phyloP scores from a whole-genome alignment of 1,140 invertebrate species.

The Drosophila sulfurigaster region DNA sequence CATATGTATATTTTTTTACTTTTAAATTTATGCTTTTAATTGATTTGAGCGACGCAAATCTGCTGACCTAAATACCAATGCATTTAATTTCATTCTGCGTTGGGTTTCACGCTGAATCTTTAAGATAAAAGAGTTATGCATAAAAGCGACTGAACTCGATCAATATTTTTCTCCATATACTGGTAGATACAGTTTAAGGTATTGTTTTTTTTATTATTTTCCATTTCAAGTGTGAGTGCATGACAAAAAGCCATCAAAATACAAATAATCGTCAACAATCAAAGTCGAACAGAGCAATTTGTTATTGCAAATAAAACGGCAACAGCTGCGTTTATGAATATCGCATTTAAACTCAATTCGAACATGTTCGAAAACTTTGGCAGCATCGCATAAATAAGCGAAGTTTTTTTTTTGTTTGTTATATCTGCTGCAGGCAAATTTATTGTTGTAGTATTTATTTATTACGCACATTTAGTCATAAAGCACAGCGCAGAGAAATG shows the following conservation, averaged over 20 bases:
- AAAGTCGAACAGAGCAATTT: constrained; percentile 53
- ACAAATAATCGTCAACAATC: constrained; percentile 69
- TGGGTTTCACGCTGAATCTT: constrained; percentile 16
- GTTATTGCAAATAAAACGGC: constrained; percentile 66
- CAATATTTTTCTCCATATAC: constrained; percentile 1
- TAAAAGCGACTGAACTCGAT: constrained; percentile 26
- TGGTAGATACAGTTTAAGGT: constrained; percentile 19
- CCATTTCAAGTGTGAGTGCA: constrained; percentile 47
- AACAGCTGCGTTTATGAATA: constrained; percentile 71
- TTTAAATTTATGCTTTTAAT: constrained; percentile 67
- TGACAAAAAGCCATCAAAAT: constrained; percentile 72
- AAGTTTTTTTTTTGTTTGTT: constrained; percentile 43
- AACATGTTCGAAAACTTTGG: constrained; percentile 67
- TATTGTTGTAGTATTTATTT: constrained; percentile 70
- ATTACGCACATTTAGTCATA: constrained; percentile 78
- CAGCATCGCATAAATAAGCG: constrained; percentile 68
- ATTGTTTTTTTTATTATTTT: constrained; percentile 21
- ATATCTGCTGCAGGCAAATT: constrained; percentile 66
- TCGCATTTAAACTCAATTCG: constrained; percentile 55
- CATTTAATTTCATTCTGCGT: constrained; percentile 52
- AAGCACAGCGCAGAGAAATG: constrained; percentile 48
- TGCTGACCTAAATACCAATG: constrained; percentile 66
- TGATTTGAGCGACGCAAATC: constrained; percentile 53
- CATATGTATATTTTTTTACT: constrained; percentile 18
- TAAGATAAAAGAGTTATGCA: constrained; percentile 47